phyloP scores from a whole-genome alignment of 2,113 vertebrate species.

The Planiliza haematocheilus region DNA sequence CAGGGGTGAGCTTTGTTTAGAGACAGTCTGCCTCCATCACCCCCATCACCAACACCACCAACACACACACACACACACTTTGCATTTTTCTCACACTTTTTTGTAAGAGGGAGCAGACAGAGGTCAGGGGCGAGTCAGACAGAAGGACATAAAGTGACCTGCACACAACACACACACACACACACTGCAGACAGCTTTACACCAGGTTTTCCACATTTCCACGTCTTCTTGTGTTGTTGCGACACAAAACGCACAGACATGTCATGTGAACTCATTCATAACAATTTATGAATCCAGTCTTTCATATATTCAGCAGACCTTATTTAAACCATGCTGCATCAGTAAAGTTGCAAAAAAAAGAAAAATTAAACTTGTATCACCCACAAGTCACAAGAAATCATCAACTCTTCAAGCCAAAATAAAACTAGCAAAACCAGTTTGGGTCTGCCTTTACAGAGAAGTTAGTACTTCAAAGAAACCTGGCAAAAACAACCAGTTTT shows the following conservation, averaged over 20 bases:
- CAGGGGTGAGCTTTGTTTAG: constrained; percentile 74
- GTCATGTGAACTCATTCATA: constrained; percentile 3
- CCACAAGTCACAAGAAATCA: too few species aligned
- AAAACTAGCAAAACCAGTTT: too few species aligned
- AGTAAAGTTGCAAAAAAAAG: too few species aligned
- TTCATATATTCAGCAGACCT: too few species aligned
- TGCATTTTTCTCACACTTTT: constrained; percentile 63
- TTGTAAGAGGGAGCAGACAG: constrained; percentile 53
- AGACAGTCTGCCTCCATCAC: constrained; percentile 52
- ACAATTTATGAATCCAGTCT: not conserved
- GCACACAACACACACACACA: constrained; percentile 26
- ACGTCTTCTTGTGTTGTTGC: constrained; percentile 7
- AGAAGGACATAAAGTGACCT: constrained; percentile 42
- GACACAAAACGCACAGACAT: constrained; percentile 12
- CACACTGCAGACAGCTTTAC: constrained; percentile 21
- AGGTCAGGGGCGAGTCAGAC: constrained; percentile 73
- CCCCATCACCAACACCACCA: not conserved
- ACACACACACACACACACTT: constrained; percentile 17
- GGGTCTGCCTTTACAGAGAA: too few species aligned
- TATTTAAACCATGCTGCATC: too few species aligned
- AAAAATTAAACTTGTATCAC: too few species aligned
- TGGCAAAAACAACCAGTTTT: too few species aligned
- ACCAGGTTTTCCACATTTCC: constrained; percentile 28
- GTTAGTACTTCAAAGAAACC: too few species aligned
- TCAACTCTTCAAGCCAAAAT: too few species aligned